phyloP scores from a whole-genome alignment of 2,113 vertebrate genomes.

The Chaetodon trifascialis region DNA sequence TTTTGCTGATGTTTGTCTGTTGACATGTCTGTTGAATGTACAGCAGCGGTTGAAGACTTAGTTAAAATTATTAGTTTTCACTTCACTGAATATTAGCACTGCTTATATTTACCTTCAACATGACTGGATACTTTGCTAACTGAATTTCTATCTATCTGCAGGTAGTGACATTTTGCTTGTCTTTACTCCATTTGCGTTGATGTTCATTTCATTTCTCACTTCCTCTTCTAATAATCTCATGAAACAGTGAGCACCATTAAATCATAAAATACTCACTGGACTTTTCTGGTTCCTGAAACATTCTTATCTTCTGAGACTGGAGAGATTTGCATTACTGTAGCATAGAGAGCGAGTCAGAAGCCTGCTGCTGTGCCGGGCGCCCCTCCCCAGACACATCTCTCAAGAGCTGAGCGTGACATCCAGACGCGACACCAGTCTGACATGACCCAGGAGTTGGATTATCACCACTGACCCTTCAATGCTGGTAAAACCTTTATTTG shows the following conservation, averaged over 20 bases:
- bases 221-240: neutral
- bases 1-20: no score
- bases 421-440: constrained; percentile 11
- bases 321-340: neutral
- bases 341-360: neutral
- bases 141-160: neutral
- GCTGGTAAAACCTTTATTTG: constrained; percentile 40
- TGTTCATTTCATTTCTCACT: neutral
- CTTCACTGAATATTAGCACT: neutral
- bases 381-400: constrained; percentile 28
- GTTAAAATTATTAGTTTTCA: neutral
- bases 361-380: constrained; percentile 16
- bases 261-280: neutral
- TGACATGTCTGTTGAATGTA: no score
- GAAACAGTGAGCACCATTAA: neutral
- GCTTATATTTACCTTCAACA: no score
- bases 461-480: constrained; percentile 32
- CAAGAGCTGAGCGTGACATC: constrained; percentile 7
- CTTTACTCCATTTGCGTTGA: neutral
- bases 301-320: neutral
- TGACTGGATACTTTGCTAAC: no score
- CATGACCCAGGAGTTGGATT: constrained; percentile 31
- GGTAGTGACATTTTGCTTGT: neutral
- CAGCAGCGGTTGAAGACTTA: no score
- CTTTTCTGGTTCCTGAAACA: neutral